Evolutionary conservation across 2,888 invertebrate genomes (phyloP), one percentile per base, ranked within the genome.

Genomic region (Gerris lacustris): DNA sequence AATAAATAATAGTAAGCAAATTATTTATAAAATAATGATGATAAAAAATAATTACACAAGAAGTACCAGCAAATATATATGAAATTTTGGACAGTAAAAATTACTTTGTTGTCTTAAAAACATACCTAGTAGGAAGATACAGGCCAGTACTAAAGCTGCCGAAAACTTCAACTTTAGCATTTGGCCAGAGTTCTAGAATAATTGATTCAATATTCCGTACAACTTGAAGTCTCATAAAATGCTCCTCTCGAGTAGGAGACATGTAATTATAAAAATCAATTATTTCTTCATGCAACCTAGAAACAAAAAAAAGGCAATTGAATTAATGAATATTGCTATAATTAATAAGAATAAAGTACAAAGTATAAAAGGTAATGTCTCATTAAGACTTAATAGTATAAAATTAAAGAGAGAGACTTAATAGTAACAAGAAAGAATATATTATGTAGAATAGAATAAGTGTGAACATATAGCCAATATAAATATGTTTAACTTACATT

Each of bases 61-160:
- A 31, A 31, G 31, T 31, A 31, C 31, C 31, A 31, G 31, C 31
- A 31, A 31, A 31, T 2, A 31, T 31, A 31, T 31, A 31, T 31
- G 31, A 31, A 31, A 31, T 31, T 31, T 31, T 31, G 4, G 31
- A 31, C 4, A 4, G 1, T 31, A 31, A 31, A 31, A 31, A 31
- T 31, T 31, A 31, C 1, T 31, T 31, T 31, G 31, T 31, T 1
- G 31, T 31, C 31, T 31, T 31, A 31, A 31, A 31, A 31, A 31
- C 31, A 31, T 80, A 87, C 87, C 96, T 96, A 79, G 97, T 97
- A 75, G 98, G 98, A 80, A 99, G 86, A 84, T 97, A 99, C 75
- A 99, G 88, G 71, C 96, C 96, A 74, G 98, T 98, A 77, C 94
- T 88, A 83, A 96, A 97, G 79, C 96, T 96, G 78, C 98, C 98